phyloP scores from a whole-genome alignment of 1,140 invertebrate species.

The Lamellibrachia luymesi region DNA sequence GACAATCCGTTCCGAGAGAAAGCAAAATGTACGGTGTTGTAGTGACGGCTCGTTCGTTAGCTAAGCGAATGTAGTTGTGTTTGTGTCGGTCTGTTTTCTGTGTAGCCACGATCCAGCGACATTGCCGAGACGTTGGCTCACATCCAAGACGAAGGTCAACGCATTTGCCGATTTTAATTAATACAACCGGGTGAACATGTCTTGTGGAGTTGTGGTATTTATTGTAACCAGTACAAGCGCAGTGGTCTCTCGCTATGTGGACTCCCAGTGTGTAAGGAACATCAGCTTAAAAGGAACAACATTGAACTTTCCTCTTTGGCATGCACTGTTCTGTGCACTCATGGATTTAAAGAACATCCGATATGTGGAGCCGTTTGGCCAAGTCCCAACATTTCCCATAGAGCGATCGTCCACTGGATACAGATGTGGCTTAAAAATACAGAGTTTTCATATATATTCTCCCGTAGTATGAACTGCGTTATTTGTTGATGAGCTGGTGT shows the following conservation, averaged over 20 bases:
- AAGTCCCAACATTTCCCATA: no score
- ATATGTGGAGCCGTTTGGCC: no score
- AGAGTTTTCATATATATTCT: no score
- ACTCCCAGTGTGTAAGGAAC: no score
- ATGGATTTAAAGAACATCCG: no score
- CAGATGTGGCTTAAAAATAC: neutral
- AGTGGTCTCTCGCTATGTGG: no score
- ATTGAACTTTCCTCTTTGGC: no score
- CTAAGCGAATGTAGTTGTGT: neutral
- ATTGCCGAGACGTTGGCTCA: no score
- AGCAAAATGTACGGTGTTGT: slow-evolving; percentile 83
- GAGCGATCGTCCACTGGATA: no score
- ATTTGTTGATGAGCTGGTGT: neutral
- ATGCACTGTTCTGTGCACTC: no score
- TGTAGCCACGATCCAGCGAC: neutral
- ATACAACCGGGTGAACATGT: neutral
- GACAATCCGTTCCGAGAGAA: slow-evolving; percentile 97
- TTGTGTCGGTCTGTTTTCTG: neutral
- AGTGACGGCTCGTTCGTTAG: neutral
- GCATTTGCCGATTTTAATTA: neutral
- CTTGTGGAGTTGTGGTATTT: neutral
- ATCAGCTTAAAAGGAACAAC: no score
- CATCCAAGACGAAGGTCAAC: neutral
- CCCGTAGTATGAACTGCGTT: neutral
- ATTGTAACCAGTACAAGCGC: neutral